Percentiles rank a stretch among this genome's conserved stretches.
Evolutionary conservation across 2,888 invertebrate genomes (phyloP).

Genomic region (Caenorhabditis doughertyi): DNA sequence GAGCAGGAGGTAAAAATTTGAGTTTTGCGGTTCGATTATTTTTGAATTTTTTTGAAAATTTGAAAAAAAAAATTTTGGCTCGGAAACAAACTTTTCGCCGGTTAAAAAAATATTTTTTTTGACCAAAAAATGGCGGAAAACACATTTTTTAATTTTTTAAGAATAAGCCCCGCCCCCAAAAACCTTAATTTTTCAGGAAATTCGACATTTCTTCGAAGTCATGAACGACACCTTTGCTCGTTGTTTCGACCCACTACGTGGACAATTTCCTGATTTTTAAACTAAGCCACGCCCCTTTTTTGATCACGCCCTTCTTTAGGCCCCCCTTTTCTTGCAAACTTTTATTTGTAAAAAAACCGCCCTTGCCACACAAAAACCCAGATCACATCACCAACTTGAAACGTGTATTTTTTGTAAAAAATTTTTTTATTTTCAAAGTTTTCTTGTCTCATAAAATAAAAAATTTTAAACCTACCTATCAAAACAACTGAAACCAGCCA

Average conservation of each 20-base stretch:
- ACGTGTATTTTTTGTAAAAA: constrained; percentile 16
- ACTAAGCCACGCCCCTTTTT: neutral
- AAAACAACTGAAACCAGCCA: constrained; percentile 33
- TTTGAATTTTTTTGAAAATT: neutral
- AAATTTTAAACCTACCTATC: constrained; percentile 23
- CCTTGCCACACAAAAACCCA: neutral
- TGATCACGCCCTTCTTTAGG: neutral
- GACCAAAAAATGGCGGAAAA: too few relatives aligned
- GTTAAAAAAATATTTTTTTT: too few relatives aligned
- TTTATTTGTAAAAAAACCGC: constrained; percentile 7
- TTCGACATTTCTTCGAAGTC: constrained; percentile 59
- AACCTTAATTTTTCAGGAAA: constrained; percentile 61
- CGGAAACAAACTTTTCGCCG: too few relatives aligned
- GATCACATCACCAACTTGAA: neutral
- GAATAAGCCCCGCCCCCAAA: neutral
- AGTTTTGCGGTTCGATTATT: too few relatives aligned
- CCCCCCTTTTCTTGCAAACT: too few relatives aligned
- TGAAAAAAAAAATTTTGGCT: too few relatives aligned
- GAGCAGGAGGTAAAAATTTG: constrained; percentile 55
- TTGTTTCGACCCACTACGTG: constrained; percentile 69
- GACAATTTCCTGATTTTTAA: constrained; percentile 58
- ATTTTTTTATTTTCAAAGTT: too few relatives aligned
- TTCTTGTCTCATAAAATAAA: too few relatives aligned
- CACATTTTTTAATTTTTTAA: too few relatives aligned
- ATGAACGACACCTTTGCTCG: constrained; percentile 72